A percentile compares a stretch with the other conserved stretches of the same genome.
These are phyloP conservation scores for Melanotaenia trifasciata DNA, from an alignment of 2,797 vertebrate species.

Conservation along the genomic window DNA sequence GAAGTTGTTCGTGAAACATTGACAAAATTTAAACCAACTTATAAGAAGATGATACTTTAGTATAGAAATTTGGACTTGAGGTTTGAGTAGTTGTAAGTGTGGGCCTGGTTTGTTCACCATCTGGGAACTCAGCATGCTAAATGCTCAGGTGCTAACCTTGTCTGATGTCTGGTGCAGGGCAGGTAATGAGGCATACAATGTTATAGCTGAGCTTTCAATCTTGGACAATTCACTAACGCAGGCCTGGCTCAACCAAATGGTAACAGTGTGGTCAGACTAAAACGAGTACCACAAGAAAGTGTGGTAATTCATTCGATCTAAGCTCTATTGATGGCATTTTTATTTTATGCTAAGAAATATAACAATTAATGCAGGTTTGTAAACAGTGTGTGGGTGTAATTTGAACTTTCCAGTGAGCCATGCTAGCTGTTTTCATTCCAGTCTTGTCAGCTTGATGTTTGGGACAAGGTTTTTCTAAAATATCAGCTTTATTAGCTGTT, in stretches of 20 bases:
- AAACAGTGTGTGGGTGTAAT: conserved; percentile 1
- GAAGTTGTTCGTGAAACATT: not conserved
- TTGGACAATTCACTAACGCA: conserved; percentile 20
- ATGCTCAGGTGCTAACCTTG: conserved; percentile 21
- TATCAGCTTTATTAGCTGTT: conserved; percentile 2
- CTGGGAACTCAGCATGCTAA: conserved; percentile 1
- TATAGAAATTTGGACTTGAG: not conserved
- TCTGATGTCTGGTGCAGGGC: conserved; percentile 10
- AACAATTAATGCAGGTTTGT: conserved; percentile 1
- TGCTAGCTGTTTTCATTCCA: conserved; percentile 1
- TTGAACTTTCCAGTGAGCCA: conserved; percentile 6
- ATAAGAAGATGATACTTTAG: not conserved
- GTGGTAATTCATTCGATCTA: conserved; percentile 1
- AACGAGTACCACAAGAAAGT: not conserved
- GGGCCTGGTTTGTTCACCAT: conserved; percentile 14
- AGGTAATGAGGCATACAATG: conserved; percentile 8
- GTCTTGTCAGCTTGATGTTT: not conserved
- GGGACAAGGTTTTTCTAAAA: not conserved
- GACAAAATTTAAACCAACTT: not conserved
- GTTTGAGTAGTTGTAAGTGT: conserved; percentile 21
- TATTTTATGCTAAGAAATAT: conserved; percentile 2
- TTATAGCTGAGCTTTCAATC: conserved; percentile 20
- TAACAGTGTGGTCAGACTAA: not conserved
- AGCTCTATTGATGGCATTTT: not conserved
- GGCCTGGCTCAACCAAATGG: conserved; percentile 6